These are phyloP conservation scores for Micoletzkya japonica DNA, from an alignment of 2,888 invertebrate species.

Conservation along the genomic window DNA sequence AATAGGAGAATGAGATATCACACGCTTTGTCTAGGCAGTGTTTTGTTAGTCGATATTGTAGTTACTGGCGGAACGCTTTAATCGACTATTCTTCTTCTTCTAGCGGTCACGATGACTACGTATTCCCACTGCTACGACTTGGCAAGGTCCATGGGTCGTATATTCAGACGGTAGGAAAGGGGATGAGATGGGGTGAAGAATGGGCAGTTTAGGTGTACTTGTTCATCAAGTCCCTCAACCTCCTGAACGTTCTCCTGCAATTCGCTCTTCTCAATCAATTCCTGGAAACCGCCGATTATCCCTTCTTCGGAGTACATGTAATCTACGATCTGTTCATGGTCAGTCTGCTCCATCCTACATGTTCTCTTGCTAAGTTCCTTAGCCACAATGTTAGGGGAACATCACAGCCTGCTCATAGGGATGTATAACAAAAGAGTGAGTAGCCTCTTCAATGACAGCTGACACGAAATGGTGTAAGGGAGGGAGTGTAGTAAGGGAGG, in stretches of 20 bases:
- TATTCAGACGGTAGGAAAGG: constrained; percentile 12
- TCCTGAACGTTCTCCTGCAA: constrained; percentile 66
- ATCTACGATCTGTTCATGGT: constrained; percentile 66
- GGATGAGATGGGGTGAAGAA: neutral
- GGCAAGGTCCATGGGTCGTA: constrained; percentile 27
- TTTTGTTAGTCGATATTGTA: neutral
- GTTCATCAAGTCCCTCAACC: constrained; percentile 65
- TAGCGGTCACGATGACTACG: constrained; percentile 18
- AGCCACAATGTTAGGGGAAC: neutral
- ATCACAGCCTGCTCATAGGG: no score
- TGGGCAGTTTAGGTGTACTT: constrained; percentile 59
- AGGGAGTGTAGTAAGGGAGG: neutral
- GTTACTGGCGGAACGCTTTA: no score
- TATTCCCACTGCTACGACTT: constrained; percentile 16
- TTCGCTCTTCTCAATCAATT: constrained; percentile 67
- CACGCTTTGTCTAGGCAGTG: neutral
- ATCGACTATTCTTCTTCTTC: neutral
- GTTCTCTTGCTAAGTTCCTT: neutral
- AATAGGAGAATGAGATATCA: constrained; percentile 34
- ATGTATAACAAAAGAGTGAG: neutral
- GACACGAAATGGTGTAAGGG: neutral
- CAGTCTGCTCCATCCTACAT: neutral
- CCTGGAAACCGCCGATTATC: constrained; percentile 65
- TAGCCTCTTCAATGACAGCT: neutral
- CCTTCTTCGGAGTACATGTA: constrained; percentile 66